Conservation (phyloP, 1,140 invertebrate species). For the Euschistus heros region DNA sequence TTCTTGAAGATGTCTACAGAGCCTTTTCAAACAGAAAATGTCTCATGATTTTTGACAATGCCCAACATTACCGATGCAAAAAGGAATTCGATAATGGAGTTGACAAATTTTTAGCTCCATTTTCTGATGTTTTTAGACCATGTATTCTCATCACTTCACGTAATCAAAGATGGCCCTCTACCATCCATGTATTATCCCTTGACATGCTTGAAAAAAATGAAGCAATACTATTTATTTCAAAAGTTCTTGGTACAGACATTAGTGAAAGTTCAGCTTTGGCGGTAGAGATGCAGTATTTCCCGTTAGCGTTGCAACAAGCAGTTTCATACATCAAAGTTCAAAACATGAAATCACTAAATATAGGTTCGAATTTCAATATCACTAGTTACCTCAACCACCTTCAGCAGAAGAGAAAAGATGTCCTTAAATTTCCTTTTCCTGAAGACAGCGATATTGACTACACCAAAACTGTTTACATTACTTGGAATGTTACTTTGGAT, state of each 20-base stretch:
- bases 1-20: not conserved
- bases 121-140: not conserved
- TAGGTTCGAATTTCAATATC: not conserved
- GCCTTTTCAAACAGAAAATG: not conserved
- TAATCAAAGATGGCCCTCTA: not conserved
- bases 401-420: not conserved
- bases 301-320: too few species aligned
- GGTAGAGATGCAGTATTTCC: not conserved
- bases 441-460: not conserved
- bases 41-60: too few species aligned
- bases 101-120: not conserved
- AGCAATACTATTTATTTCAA: not conserved
- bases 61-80: not conserved
- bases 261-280: not conserved
- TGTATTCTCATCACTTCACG: not conserved
- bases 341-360: not conserved
- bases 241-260: not conserved
- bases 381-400: not conserved
- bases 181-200: not conserved
- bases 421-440: not conserved
- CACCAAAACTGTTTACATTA: not conserved
- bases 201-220: not conserved
- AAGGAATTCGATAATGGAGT: not conserved
- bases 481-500: constrained; percentile 2
- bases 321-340: too few species aligned